Percentiles rank a stretch among this genome's conserved stretches.
Evolutionary conservation across 2,888 invertebrate genomes (phyloP).

Genomic region (Agriopis marginaria): DNA sequence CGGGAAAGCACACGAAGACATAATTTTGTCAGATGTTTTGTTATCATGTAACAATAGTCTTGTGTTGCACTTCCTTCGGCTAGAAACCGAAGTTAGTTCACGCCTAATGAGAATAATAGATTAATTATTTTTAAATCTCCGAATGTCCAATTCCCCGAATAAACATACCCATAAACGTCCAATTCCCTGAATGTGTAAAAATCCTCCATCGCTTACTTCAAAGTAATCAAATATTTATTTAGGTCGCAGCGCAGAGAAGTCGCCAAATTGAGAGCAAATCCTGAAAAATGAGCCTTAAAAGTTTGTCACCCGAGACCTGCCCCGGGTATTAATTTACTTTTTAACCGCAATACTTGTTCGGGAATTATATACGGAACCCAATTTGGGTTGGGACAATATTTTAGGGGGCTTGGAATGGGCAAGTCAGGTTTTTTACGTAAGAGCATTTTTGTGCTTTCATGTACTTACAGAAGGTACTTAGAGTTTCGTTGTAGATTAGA

Average conservation of each 20-base stretch:
- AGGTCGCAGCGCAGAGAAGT: slow-evolving; percentile 19
- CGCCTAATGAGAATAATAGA: too few species aligned
- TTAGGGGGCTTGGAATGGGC: not conserved
- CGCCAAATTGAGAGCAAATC: slow-evolving; percentile 34
- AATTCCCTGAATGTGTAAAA: not conserved
- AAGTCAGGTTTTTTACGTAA: not conserved
- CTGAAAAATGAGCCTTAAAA: slow-evolving; percentile 36
- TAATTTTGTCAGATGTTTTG: too few species aligned
- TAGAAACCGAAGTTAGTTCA: too few species aligned
- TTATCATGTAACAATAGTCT: too few species aligned
- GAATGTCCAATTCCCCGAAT: too few species aligned
- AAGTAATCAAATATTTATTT: slow-evolving; percentile 34
- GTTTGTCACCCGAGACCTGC: slow-evolving; percentile 35
- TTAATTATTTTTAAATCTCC: too few species aligned
- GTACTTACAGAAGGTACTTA: not conserved
- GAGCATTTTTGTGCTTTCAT: not conserved
- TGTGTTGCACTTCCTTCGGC: too few species aligned
- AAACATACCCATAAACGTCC: not conserved
- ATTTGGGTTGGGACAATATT: slow-evolving; percentile 20
- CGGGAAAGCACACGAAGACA: too few species aligned
- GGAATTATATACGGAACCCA: slow-evolving; percentile 21
- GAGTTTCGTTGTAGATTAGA: too few species aligned
- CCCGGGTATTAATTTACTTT: slow-evolving; percentile 37
- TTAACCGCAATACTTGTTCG: slow-evolving; percentile 32
- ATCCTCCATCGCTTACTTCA: slow-evolving; percentile 14